Evolutionary conservation across 2,113 vertebrate species (phyloP), one percentile per base, ranked within the genome.

Genomic region (Onychostoma macrolepis): DNA sequence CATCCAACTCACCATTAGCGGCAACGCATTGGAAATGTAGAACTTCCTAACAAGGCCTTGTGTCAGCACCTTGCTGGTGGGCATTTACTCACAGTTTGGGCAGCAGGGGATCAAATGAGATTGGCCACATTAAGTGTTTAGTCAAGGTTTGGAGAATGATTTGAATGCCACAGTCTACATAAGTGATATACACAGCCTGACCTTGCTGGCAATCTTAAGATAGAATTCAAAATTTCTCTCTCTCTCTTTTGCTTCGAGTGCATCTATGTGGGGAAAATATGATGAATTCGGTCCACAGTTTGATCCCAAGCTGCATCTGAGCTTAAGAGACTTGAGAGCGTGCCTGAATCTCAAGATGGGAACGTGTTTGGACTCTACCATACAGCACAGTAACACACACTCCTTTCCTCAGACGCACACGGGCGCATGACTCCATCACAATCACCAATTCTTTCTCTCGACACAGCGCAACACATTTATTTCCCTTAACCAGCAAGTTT

Each of bases 121-220:
- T 87, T 80, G 36, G 48, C 78, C 12, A 67, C 84, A 78, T 88
- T 86, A 85, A 88, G 84, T 65, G 48, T 80, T 85, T 41, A 80
- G 58, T 82, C 28, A 13, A 88, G 89, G 75, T 83, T 84, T 88
- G 80, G 41, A 87, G 74, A 83, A 78, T 78, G 86, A 89, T 76
- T 71, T 72, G 9, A 88, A 78, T 15, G 28, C 84, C 28, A 13
- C 36, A 26, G 86, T 78, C 84, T 13, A 77, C 36, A 80, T 87
- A 71, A 87, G 80, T 78, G 74, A 84, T 84, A 85, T 56, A 24
- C 61, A 83, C 72, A 50, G 78, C 84, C 67, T 87, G 89, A 91
- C 91, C 85, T 89, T 78, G 83, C 78, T 85, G 80, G 88, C 67
- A 36, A 88, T 56, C 85, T 11, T 48, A 41, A 85, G 87, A 84